Evolutionary conservation across 2,888 invertebrate genomes (phyloP).

Genomic region (Alloscopus bannaensis): DNA sequence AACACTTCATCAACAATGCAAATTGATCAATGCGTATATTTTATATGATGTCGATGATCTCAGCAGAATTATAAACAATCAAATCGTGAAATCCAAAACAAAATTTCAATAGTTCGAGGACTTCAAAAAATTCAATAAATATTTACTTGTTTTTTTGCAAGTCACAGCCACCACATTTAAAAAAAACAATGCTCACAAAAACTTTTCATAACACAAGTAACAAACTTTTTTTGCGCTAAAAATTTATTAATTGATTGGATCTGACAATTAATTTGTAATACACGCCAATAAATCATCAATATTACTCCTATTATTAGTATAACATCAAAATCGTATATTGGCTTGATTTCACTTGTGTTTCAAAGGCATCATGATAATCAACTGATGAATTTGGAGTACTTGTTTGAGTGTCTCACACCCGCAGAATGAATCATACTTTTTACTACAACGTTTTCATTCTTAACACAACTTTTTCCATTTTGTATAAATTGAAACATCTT

Average conservation of each 20-base stretch:
- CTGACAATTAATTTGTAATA: neutral
- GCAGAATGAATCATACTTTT: neutral
- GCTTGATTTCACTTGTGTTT: neutral
- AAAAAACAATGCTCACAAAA: neutral
- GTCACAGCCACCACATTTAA: neutral
- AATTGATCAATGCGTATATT: neutral
- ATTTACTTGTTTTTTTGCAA: neutral
- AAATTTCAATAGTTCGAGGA: slow-evolving; percentile 47
- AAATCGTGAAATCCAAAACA: neutral
- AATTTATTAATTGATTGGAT: slow-evolving; percentile 19
- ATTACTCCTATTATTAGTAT: neutral
- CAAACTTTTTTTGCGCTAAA: slow-evolving; percentile 27
- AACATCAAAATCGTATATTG: neutral
- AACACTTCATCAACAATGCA: neutral
- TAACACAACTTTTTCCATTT: neutral
- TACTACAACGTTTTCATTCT: neutral
- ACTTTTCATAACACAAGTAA: slow-evolving; percentile 44
- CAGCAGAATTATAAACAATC: neutral
- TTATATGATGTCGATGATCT: neutral
- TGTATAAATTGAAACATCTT: neutral
- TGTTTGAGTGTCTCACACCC: neutral
- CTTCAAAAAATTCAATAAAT: slow-evolving; percentile 13
- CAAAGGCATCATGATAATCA: neutral
- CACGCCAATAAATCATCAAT: neutral
- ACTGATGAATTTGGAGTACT: neutral